phyloP scores from a whole-genome alignment of 2,888 invertebrate genomes.

The Sinhomidia bicolor region DNA sequence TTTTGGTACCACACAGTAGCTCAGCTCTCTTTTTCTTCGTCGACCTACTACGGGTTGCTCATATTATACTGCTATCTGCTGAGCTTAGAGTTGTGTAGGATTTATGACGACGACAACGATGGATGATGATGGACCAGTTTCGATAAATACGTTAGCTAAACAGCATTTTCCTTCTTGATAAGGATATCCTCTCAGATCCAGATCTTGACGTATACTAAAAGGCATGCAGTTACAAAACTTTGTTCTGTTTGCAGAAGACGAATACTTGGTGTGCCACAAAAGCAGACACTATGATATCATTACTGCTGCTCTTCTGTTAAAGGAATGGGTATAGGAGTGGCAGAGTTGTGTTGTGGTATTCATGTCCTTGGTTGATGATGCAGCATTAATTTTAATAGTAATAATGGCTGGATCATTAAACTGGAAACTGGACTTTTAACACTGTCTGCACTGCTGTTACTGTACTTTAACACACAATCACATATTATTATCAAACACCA shows the following conservation, averaged over 20 bases:
- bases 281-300: not conserved
- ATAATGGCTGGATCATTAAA: constrained; percentile 28
- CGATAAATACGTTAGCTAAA: constrained; percentile 41
- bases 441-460: not conserved
- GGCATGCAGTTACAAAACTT: constrained; percentile 32
- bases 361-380: constrained; percentile 63
- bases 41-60: not conserved
- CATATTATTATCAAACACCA: not conserved
- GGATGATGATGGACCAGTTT: constrained; percentile 22
- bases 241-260: not conserved
- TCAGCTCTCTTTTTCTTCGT: too few relatives aligned
- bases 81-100: not conserved
- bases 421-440: constrained; percentile 50
- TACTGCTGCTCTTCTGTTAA: constrained; percentile 14
- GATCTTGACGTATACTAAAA: constrained; percentile 46
- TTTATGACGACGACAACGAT: not conserved
- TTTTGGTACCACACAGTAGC: constrained; percentile 13
- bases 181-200: constrained; percentile 61
- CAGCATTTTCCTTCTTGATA: constrained; percentile 54
- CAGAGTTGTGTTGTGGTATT: constrained; percentile 32
- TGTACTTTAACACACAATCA: constrained; percentile 26
- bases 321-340: constrained; percentile 52
- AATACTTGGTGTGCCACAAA: not conserved
- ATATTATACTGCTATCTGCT: not conserved
- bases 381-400: constrained; percentile 45